Evolutionary conservation across 2,113 vertebrate species (phyloP).

Genomic region (Oceanites oceanicus): DNA sequence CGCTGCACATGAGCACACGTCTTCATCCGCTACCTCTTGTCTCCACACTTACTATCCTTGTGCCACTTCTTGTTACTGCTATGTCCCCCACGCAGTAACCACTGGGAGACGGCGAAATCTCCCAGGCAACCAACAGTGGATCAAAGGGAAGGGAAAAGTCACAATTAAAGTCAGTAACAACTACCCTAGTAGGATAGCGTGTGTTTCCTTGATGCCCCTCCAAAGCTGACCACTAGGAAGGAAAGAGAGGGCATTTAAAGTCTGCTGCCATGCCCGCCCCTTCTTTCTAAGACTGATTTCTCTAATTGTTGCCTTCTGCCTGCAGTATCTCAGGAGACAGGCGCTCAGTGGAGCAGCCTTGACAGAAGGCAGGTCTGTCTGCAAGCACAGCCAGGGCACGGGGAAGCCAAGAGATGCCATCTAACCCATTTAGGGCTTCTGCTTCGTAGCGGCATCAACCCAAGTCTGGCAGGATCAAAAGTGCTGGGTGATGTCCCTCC

Average conservation of each 20-base stretch:
- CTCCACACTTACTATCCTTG: neutral
- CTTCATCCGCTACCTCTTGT: neutral
- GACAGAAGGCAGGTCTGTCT: no score
- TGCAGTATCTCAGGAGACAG: neutral
- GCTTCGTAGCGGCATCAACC: neutral
- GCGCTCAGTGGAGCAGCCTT: neutral
- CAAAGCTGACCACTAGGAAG: neutral
- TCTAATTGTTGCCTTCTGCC: neutral
- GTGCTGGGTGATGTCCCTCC: neutral
- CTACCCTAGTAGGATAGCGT: neutral
- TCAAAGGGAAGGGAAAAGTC: neutral
- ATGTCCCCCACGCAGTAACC: neutral
- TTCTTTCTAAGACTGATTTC: neutral
- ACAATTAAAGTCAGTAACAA: neutral
- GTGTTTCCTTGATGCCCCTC: neutral
- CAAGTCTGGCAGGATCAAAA: neutral
- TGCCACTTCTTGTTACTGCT: neutral
- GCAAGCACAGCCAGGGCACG: neutral
- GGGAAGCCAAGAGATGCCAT: neutral
- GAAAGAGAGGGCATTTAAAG: neutral
- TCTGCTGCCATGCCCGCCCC: neutral
- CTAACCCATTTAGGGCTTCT: neutral
- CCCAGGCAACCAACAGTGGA: neutral
- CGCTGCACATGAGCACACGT: rapidly evolving
- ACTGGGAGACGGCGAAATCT: neutral